Evolutionary conservation across 2,113 vertebrate species (phyloP).

Genomic region (Pseudopipra pipra): DNA sequence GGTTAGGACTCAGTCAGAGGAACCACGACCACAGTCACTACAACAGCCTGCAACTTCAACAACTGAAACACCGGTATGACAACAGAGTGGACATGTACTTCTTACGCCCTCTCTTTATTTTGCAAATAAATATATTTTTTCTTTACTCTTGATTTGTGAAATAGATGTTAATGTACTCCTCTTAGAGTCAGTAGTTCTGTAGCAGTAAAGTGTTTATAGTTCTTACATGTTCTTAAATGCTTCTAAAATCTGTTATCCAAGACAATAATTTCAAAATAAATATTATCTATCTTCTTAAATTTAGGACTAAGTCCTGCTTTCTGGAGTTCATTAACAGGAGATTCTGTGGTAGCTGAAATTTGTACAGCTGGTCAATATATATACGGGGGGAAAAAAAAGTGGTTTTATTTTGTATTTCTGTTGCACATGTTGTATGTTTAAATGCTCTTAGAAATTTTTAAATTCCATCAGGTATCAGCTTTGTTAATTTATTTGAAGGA

Average conservation of each 20-base stretch:
- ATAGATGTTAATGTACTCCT: background rate
- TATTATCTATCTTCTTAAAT: background rate
- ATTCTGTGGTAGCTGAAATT: background rate
- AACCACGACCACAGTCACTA: constrained; percentile 85
- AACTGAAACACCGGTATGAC: constrained; percentile 93
- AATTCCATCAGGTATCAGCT: background rate
- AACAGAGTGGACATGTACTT: background rate
- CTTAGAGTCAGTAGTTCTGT: background rate
- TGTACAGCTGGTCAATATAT: background rate
- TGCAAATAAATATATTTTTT: background rate
- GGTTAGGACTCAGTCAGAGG: constrained; percentile 82
- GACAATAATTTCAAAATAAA: background rate
- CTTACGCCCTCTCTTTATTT: background rate
- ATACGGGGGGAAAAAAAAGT: background rate
- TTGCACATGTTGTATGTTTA: background rate
- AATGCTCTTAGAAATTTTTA: background rate
- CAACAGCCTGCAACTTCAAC: constrained; percentile 97
- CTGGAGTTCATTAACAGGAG: background rate
- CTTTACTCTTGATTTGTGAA: background rate
- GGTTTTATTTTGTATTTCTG: background rate
- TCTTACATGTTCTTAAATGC: background rate
- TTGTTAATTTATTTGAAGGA: background rate
- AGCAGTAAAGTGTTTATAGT: background rate
- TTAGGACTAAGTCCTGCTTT: background rate
- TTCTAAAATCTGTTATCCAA: background rate